Base-by-base conservation (phyloP, 2,797 vertebrate genomes). In the Leucoraja ocellata region DNA sequence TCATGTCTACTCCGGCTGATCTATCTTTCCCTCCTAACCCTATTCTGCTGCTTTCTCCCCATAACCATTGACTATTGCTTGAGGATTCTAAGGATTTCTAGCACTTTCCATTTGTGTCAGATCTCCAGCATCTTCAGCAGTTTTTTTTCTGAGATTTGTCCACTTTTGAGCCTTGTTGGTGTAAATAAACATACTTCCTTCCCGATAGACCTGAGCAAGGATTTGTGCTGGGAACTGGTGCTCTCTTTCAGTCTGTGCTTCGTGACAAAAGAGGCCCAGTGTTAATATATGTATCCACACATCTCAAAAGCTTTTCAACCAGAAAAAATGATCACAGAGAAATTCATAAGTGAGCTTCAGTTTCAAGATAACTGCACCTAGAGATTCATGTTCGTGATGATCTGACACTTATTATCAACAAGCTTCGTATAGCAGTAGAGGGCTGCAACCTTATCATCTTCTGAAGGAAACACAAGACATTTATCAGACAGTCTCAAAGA, bases 221-320 rank as follows among this genome's bases (percentile, higher is more conserved):
- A n/a, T n/a, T 4, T 63, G 28, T 65, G 83, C 28, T 65, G 61
- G 58, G 1, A 18, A 28, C 14, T 63, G 18, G 13, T 65, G 58
- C 0, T 61, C 32, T 32, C 63, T 61, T 16, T 65, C 28, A 16
- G 28, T 25, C 76, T 77, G 1, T 32, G 77, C 77, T 78, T 78
- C 11, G 16, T 36, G 77, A 78, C 77, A 78, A 36, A 78, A 36
- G 77, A 78, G 32, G n/a, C 77, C 13, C 28, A 23, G 23, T 32
- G 25, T n/a, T 84, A 28, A 86, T n/a, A 63, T 65, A 32, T 86
- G 14, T 36, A 68, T 88, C 61, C n/a, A 16, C n/a, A 68, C 7
- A 88, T 88, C n/a, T 68, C 61, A 32, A 88, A 88, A 68, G n/a
- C n/a, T 88, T 86, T 68, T 68, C 84, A 36, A 23, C n/a, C n/a